phyloP scores from a whole-genome alignment of 2,888 invertebrate genomes.

The Drosophila dives region DNA sequence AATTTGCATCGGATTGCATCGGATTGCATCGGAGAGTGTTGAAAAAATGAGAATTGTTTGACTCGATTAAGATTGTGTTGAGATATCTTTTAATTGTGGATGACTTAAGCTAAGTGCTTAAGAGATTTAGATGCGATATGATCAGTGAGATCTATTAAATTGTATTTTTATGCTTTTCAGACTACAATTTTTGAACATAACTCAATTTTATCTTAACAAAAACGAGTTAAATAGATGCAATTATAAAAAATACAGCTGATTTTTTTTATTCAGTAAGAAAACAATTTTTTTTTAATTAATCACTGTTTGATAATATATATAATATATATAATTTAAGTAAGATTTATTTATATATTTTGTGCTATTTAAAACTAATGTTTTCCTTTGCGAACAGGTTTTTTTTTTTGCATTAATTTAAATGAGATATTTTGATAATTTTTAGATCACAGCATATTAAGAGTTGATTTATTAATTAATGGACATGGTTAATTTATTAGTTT shows the following conservation, averaged over 20 bases:
- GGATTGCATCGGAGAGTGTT: slow-evolving; percentile 1
- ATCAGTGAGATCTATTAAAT: not conserved
- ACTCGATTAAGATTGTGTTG: slow-evolving; percentile 12
- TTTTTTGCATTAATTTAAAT: not conserved
- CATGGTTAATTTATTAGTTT: too few relatives aligned
- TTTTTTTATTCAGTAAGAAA: not conserved
- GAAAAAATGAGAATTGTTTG: slow-evolving; percentile 1
- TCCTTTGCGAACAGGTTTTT: not conserved
- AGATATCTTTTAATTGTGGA: slow-evolving; percentile 17
- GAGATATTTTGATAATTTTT: not conserved
- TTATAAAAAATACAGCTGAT: not conserved
- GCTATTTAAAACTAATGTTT: not conserved
- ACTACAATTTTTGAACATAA: rapidly evolving
- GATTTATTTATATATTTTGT: not conserved
- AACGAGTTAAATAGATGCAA: not conserved
- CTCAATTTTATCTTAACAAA: not conserved
- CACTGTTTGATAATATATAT: too few relatives aligned
- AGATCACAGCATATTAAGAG: too few relatives aligned
- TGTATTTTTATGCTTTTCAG: not conserved
- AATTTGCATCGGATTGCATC: not conserved
- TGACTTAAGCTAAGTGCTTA: not conserved
- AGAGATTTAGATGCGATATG: not conserved
- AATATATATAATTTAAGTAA: too few relatives aligned
- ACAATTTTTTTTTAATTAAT: too few relatives aligned
- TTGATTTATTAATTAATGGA: too few relatives aligned